A percentile compares a stretch with the other conserved stretches of the same genome.
Evolutionary conservation across 2,888 invertebrate genomes (phyloP).

Genomic region (Halocaridina rubra): DNA sequence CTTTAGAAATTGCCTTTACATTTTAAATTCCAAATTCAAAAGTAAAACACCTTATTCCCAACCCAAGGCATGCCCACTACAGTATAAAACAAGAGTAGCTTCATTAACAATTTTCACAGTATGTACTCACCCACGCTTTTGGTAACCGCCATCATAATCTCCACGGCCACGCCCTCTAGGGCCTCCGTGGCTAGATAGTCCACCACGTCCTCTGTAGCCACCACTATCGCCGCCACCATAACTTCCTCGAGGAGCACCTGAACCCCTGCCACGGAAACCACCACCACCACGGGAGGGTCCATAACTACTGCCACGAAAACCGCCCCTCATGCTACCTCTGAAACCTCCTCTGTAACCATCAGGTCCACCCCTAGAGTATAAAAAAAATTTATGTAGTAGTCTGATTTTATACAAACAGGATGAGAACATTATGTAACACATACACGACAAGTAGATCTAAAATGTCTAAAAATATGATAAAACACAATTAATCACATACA

Average conservation of each 20-base stretch:
- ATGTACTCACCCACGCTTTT: conserved; percentile 53
- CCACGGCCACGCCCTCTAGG: conserved; percentile 51
- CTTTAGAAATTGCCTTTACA: no score
- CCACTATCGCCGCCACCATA: conserved; percentile 44
- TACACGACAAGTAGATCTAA: no score
- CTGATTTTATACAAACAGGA: no score
- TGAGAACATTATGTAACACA: no score
- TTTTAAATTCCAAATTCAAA: no score
- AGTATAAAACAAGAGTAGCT: no score
- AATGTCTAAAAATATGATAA: no score
- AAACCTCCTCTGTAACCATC: conserved; percentile 60
- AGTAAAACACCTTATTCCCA: not conserved
- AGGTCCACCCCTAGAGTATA: conserved; percentile 34
- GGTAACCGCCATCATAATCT: conserved; percentile 49
- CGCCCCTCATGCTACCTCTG: conserved; percentile 54
- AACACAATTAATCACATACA: no score
- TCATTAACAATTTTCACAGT: not conserved
- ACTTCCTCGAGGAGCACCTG: conserved; percentile 38
- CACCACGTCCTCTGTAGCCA: conserved; percentile 33
- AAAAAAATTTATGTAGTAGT: not conserved
- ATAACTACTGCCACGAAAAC: conserved; percentile 40
- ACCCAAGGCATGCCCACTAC: not conserved
- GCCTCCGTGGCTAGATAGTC: conserved; percentile 27
- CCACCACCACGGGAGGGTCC: conserved; percentile 5
- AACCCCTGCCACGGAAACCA: conserved; percentile 34